Evolutionary conservation across 2,113 vertebrate genomes (phyloP), one percentile per base, ranked within the genome.

Genomic region (Meles meles): DNA sequence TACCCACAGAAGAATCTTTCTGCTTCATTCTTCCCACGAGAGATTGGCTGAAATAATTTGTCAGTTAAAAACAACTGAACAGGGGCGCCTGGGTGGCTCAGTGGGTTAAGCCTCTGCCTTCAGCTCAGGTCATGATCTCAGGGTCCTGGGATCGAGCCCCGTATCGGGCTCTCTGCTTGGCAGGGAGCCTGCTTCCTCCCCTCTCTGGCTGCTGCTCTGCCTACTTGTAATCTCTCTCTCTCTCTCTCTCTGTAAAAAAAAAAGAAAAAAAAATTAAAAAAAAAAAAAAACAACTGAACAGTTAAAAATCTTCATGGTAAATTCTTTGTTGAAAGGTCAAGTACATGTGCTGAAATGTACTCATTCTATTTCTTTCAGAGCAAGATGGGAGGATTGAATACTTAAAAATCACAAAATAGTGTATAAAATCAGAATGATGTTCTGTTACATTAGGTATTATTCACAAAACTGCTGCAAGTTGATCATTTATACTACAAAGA

Each of bases 261-360:
- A n/a, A n/a, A n/a, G n/a, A n/a, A n/a, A n/a, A n/a, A n/a, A n/a
- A n/a, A n/a, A n/a, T n/a, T n/a, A n/a, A n/a, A 88, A 96, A 96
- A 63, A 90, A 55, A 94, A 97, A 88, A 96, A 96, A 63, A 90
- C 61, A 94, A 97, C 74, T 88, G 44, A 94, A 95, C 6, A 69
- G 27, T 79, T 80, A 65, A 94, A 86, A 88, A 81, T 20, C 77
- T 93, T 67, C n/a, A 77, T 12, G 10, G 67, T 81, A 93, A 88
- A 85, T 79, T 94, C 37, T 93, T 71, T 94, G 84, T 39, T 90
- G 92, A 93, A 96, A 93, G 76, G 42, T 96, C 61, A 96, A 92
- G 17, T 85, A 21, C 31, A 93, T 85, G n/a, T 76, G 34, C 31
- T 86, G 44, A 92, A 80, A 91, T 29, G 55, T 34, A 86, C 20